These are phyloP conservation scores for Plutomurus gul DNA, from an alignment of 1,140 invertebrate genomes.

Conservation along the genomic window DNA sequence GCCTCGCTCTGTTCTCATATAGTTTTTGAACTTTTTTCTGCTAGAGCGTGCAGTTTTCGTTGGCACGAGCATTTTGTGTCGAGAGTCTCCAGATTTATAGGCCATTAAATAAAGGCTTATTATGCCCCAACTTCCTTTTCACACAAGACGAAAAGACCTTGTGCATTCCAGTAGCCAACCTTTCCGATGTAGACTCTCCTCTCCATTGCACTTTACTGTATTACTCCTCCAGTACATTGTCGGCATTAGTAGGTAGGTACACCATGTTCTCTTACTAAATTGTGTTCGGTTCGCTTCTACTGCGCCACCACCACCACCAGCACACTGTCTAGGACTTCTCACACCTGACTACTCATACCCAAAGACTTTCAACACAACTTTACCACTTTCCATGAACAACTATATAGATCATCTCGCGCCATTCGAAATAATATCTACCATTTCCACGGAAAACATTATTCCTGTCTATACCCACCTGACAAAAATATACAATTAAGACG, in stretches of 20 bases:
- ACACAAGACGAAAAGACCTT: constrained; percentile 44
- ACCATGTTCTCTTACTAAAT: too few species aligned
- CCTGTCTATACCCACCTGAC: too few species aligned
- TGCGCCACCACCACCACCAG: too few species aligned
- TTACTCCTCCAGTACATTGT: background rate
- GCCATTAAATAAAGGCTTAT: constrained; percentile 55
- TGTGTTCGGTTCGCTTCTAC: too few species aligned
- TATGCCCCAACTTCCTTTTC: constrained; percentile 53
- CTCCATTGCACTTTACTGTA: background rate
- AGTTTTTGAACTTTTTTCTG: constrained; percentile 45
- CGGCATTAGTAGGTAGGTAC: background rate
- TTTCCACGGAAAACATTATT: too few species aligned
- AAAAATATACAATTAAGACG: too few species aligned
- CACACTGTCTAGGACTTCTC: too few species aligned
- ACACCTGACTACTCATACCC: too few species aligned
- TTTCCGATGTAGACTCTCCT: constrained; percentile 10
- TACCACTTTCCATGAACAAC: too few species aligned
- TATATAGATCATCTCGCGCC: too few species aligned
- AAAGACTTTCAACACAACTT: too few species aligned
- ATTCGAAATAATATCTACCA: too few species aligned
- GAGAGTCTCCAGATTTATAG: constrained; percentile 54
- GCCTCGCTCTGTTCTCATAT: background rate
- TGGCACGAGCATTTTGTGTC: constrained; percentile 54
- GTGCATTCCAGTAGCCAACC: constrained; percentile 22
- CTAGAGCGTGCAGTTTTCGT: constrained; percentile 51